Base-by-base conservation (phyloP, 2,113 vertebrate genomes). In the Struthio camelus region DNA sequence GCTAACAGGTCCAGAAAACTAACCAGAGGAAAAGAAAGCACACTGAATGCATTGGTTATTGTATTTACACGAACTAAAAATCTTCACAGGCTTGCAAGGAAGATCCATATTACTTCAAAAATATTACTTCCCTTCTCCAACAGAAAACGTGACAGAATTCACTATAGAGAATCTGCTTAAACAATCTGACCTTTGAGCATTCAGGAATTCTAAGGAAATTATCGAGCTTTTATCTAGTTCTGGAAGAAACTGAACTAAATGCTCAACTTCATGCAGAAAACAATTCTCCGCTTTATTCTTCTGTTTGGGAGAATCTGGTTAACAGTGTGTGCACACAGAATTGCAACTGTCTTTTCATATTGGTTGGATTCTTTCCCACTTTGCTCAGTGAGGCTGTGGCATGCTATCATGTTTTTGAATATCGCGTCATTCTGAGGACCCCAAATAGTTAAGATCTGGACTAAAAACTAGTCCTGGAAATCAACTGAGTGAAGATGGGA, bases 111-210 rank as follows among this genome's bases (percentile, higher is more conserved):
- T 80, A 40, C 51, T 75, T 58, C 46, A 85, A 70, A 83, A 59
- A 50, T 38, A n/a, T n/a, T n/a, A n/a, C n/a, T 85, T 46, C 25
- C 59, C 61, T 59, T 72, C 67, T 77, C 72, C 86, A 82, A 69
- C 23, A 18, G 24, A 80, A 93, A 83, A 85, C 4, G 2, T 12
- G 80, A 64, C 76, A 88, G 53, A 77, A 93, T 25, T 93, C 54
- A 77, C 12, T 17, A 58, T 9, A 85, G 40, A 91, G 44, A 65
- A 87, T 25, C 24, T 79, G 88, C 73, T 93, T 84, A 64, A 93
- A 65, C 19, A 11, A 50, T 80, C 8, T 82, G 72, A 91, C 90
- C 81, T 92, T 89, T 90, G 40, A 88, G 79, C 40, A 76, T 81
- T 53, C 58, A 87, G 50, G 54, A 96, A 70, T 40, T 83, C 51